Base-by-base conservation (phyloP, 2,888 invertebrate species). In the Trichopria drosophilae region DNA sequence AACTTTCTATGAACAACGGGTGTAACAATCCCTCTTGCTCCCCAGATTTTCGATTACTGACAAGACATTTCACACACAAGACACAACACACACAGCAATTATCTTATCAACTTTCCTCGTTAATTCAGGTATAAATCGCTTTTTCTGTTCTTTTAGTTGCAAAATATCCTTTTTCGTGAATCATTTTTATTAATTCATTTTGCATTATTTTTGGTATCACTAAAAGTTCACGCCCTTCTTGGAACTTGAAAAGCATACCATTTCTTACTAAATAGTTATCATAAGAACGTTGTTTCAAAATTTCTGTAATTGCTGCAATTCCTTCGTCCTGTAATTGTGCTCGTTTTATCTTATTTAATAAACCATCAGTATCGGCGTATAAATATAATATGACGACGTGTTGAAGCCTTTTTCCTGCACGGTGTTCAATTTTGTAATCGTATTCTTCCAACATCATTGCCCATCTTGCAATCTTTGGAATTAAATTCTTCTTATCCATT, bases 341-440 rank as follows among this genome's bases (percentile, higher is more conserved):
- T 22, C 13, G 39, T 7, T 43, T 36, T 2, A 54, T 43, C 20
- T 26, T 32, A 3, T 35, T 26, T 1, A 10, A 6, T n/a, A 43
- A 9, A 6, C 40, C 26, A 2, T 37, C 35, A 5, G 31, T 28
- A 23, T n/a, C 18, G 16, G 28, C 41, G 6, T 50, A 28, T 15
- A 50, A 22, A 28, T 57, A 58, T 22, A 55, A 35, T 5, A 51
- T 53, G 36, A 60, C 58, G 3, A 47, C 53, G 41, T 58, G 58
- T 10, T 52, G 51, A 55, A 24, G 49, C 35, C n/a, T 54, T 52
- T 10, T 55, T 37, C 49, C 44, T 39, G 16, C 24, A 31, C 59
- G 58, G 59, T 57, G 55, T 39, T 57, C 57, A 29, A 59, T 58
- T 7, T 13, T 35, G 32, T 54, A 59, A 26, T 57, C 32, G 20